phyloP scores from a whole-genome alignment of 2,888 invertebrate genomes.

The Sarcophaga caerulescens region DNA sequence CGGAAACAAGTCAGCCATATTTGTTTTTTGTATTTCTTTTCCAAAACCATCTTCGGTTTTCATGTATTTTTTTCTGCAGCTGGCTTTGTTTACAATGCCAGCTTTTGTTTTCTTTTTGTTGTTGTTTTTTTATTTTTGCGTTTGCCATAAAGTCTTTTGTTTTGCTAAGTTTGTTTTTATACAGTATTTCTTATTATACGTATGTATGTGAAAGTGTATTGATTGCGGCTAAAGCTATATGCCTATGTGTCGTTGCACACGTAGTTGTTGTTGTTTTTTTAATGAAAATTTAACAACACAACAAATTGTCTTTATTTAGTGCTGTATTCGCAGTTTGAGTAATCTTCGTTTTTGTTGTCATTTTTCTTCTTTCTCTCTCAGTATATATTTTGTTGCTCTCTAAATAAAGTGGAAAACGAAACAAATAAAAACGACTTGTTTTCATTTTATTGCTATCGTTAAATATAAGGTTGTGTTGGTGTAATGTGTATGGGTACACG shows the following conservation, averaged over 20 bases:
- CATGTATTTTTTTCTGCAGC: conserved; percentile 21
- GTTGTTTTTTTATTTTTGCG: conserved; percentile 20
- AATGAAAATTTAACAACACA: conserved; percentile 11
- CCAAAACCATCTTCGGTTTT: not conserved
- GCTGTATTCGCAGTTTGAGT: conserved; percentile 9
- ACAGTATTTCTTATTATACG: conserved; percentile 20
- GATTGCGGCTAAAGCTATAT: not conserved
- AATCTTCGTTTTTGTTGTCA: conserved; percentile 35
- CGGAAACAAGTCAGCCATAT: conserved; percentile 60
- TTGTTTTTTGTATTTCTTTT: conserved; percentile 55
- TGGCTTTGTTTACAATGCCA: conserved; percentile 62
- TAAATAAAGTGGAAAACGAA: conserved; percentile 25
- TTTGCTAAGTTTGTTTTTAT: conserved; percentile 37
- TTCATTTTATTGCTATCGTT: not conserved
- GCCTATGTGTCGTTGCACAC: conserved; percentile 18
- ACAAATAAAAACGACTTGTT: conserved; percentile 8
- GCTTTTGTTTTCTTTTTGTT: conserved; percentile 44
- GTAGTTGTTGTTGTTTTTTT: conserved; percentile 33
- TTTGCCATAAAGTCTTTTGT: conserved; percentile 46
- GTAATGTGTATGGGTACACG: not conserved
- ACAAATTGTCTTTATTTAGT: conserved; percentile 27
- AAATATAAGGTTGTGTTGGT: conserved; percentile 12
- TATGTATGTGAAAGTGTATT: conserved; percentile 1
- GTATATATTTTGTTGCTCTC: not conserved
- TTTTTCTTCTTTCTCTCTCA: conserved; percentile 8